Evolutionary conservation across 2,797 vertebrate species (phyloP).

Genomic region (Oryzias dopingdopingensis): DNA sequence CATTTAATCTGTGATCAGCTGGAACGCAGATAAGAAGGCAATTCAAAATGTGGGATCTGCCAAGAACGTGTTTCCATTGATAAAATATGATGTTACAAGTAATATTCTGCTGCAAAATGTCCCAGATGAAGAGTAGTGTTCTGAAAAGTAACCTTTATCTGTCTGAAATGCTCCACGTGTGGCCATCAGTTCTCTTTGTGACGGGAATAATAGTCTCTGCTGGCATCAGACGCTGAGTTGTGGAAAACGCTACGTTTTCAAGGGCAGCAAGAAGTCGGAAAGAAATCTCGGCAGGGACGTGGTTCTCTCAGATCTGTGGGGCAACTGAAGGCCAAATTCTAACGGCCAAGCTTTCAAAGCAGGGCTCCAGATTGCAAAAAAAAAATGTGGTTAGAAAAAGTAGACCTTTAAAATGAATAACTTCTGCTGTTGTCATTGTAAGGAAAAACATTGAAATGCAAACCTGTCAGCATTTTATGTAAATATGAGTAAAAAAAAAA

Average conservation of each 20-base stretch:
- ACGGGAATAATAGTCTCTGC: slow-evolving; percentile 14
- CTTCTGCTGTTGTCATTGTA: no score
- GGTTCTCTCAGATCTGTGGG: slow-evolving; percentile 19
- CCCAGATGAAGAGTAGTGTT: slow-evolving; percentile 24
- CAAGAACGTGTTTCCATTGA: slow-evolving; percentile 61
- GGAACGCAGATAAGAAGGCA: slow-evolving; percentile 63
- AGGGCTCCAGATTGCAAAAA: slow-evolving; percentile 25
- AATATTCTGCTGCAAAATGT: slow-evolving; percentile 52
- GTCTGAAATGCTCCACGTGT: slow-evolving; percentile 18
- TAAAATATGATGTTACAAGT: slow-evolving; percentile 49
- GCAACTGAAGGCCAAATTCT: slow-evolving; percentile 31
- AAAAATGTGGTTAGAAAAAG: no score
- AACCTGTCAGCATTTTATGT: no score
- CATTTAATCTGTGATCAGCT: slow-evolving; percentile 53
- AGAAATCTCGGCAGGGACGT: slow-evolving; percentile 13
- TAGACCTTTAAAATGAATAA: no score
- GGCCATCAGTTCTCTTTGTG: slow-evolving; percentile 1
- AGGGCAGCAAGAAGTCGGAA: slow-evolving; percentile 8
- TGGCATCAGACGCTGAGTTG: slow-evolving; percentile 12
- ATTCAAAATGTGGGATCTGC: slow-evolving; percentile 56
- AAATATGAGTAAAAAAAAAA: no score
- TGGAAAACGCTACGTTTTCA: slow-evolving; percentile 21
- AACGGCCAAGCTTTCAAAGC: slow-evolving; percentile 51
- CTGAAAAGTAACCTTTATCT: slow-evolving; percentile 33
- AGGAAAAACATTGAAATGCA: no score